Percentiles rank a stretch among this genome's conserved stretches.
Conservation (phyloP, 2,797 vertebrate genomes). For the Paramormyrops hopkinsi region DNA sequence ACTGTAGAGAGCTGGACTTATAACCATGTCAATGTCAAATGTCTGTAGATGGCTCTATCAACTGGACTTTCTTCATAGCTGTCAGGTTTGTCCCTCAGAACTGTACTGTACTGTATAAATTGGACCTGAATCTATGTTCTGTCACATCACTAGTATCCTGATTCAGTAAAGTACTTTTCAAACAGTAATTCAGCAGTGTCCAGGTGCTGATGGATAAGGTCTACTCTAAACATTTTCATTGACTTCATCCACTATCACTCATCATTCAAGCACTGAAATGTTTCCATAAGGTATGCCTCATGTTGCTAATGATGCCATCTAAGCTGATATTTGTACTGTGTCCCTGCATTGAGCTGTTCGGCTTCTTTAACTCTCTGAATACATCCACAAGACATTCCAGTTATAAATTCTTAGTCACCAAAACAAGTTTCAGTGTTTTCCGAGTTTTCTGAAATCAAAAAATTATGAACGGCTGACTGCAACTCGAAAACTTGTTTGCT, state of each 20-base stretch:
- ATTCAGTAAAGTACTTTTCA: neutral
- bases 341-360: neutral
- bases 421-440: neutral
- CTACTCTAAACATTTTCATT: neutral
- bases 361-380: neutral
- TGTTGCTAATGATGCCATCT: neutral
- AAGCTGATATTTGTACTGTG: neutral
- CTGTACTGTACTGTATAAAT: neutral
- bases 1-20: neutral
- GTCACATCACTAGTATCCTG: neutral
- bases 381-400: neutral
- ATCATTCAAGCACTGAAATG: neutral
- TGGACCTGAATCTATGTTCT: neutral
- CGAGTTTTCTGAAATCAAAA: neutral
- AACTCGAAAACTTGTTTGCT: neutral
- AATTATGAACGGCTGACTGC: neutral
- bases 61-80: neutral
- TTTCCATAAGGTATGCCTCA: neutral
- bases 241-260: neutral
- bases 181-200: neutral
- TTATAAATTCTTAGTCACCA: neutral
- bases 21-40: neutral
- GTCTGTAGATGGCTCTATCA: neutral
- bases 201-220: neutral
- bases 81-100: neutral